These are phyloP conservation scores for Megatriorchis doriae DNA, from an alignment of 2,113 vertebrate species.

Conservation along the genomic window DNA sequence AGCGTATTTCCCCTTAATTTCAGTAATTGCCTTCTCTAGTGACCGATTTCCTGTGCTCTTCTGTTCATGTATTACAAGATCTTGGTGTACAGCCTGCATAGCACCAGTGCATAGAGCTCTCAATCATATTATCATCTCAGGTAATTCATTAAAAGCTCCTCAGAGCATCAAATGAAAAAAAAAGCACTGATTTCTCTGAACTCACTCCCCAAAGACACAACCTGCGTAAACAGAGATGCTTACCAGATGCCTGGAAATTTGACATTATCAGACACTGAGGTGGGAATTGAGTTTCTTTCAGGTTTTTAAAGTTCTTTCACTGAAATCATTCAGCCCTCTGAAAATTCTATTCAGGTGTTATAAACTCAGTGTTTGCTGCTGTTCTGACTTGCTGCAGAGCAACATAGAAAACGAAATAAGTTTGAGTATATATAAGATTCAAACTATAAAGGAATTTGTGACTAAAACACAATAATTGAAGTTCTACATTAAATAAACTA, in stretches of 20 bases:
- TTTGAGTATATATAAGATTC: not conserved
- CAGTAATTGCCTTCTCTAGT: conserved; percentile 26
- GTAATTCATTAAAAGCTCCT: not conserved
- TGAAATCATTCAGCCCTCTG: not conserved
- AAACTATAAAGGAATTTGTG: not conserved
- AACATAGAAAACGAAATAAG: not conserved
- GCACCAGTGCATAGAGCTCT: not conserved
- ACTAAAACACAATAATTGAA: not conserved
- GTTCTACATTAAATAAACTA: not conserved
- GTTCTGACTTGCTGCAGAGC: not conserved
- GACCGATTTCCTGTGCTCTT: conserved; percentile 2
- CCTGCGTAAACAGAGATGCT: not conserved
- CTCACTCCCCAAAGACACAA: not conserved
- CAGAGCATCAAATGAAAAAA: not conserved
- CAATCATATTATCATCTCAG: not conserved
- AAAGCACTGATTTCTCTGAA: not conserved
- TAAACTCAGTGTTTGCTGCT: not conserved
- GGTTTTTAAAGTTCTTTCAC: not conserved
- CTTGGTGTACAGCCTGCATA: not conserved
- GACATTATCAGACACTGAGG: not conserved
- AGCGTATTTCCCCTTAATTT: not conserved
- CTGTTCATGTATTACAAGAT: not conserved
- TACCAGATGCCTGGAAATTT: not conserved
- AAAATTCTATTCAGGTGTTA: not conserved
- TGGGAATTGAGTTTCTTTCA: not conserved